A percentile compares a stretch with the other conserved stretches of the same genome.
phyloP scores from a whole-genome alignment of 2,797 vertebrate genomes.

The Ammospiza maritima region DNA sequence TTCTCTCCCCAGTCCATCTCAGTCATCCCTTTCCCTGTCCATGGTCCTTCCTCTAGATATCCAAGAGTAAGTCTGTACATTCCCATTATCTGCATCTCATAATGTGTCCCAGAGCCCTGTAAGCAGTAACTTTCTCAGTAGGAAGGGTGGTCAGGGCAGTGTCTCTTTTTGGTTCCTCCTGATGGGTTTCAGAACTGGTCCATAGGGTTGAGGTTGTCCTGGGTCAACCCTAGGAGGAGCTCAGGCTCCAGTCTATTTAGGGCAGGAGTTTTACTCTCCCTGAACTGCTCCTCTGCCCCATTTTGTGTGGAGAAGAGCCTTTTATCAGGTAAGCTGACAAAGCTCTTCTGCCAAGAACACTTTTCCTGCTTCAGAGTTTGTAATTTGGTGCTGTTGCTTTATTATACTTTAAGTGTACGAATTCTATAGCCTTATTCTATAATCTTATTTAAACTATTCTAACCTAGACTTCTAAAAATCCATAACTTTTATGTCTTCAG shows the following conservation, averaged over 20 bases:
- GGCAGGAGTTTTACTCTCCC: neutral
- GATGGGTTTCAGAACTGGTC: neutral
- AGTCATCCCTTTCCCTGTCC: neutral
- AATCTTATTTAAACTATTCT: neutral
- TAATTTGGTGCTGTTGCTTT: neutral
- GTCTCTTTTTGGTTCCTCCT: neutral
- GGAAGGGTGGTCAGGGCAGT: neutral
- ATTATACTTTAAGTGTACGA: neutral
- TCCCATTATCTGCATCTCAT: neutral
- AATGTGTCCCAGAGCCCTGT: neutral
- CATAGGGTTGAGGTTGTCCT: neutral
- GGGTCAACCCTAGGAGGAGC: neutral
- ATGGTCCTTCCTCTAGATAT: neutral
- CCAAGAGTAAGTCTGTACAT: neutral
- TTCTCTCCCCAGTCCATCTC: neutral
- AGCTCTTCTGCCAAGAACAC: neutral
- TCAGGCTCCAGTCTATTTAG: neutral
- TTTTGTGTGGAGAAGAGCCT: neutral
- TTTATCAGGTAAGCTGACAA: neutral
- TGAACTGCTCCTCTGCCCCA: neutral
- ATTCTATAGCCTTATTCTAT: neutral
- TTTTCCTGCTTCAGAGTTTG: neutral
- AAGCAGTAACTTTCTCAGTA: neutral
- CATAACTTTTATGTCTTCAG: neutral
- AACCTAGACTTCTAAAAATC: neutral